Evolutionary conservation across 2,797 vertebrate genomes (phyloP).

Genomic region (Chelon labrosus): DNA sequence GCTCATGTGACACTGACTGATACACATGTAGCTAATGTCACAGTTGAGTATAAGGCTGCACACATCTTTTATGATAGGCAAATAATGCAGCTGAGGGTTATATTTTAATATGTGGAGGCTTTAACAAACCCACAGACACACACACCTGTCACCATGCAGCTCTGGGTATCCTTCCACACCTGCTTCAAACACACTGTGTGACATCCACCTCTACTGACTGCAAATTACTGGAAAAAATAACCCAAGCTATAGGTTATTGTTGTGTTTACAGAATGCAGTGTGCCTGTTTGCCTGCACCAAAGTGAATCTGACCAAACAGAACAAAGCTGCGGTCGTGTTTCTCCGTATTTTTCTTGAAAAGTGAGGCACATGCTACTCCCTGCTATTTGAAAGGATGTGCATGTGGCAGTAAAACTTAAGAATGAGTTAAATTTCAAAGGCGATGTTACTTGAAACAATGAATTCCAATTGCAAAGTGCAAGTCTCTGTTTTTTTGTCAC

Average conservation of each 20-base stretch:
- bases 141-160: background rate
- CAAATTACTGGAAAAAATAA: background rate
- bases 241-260: background rate
- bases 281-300: background rate
- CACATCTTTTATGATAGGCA: no score
- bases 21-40: no score
- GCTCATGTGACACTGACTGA: background rate
- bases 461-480: constrained; percentile 20
- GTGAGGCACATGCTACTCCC: background rate
- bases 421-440: background rate
- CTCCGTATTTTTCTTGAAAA: background rate
- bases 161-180: constrained; percentile 6
- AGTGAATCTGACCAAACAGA: background rate
- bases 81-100: no score
- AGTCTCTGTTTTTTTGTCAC: background rate
- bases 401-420: constrained; percentile 1
- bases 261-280: background rate
- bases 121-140: constrained; percentile 5
- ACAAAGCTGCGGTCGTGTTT: background rate
- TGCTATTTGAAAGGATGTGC: background rate
- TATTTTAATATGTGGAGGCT: background rate
- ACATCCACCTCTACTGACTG: background rate
- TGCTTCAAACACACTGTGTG: background rate
- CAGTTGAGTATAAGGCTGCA: no score
- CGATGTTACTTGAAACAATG: constrained; percentile 12